Conservation (phyloP, 2,113 vertebrate genomes). For the Leucopternis melanops region DNA sequence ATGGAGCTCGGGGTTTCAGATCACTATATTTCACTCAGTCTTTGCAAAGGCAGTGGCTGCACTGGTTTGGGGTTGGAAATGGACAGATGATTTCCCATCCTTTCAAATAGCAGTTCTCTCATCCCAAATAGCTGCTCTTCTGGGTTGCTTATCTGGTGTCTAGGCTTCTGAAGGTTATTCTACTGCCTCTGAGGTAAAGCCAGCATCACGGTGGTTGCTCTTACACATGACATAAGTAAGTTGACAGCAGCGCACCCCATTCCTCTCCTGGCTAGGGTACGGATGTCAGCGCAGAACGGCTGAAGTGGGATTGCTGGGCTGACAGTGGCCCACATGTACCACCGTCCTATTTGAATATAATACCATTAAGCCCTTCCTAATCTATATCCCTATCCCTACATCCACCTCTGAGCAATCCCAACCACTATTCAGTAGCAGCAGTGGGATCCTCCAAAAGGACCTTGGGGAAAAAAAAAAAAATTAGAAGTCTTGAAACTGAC, state of each 20-base stretch:
- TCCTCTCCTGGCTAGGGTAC: rapidly evolving
- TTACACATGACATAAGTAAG: rapidly evolving
- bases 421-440: background rate
- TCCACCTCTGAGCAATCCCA: background rate
- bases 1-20: background rate
- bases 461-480: background rate
- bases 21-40: background rate
- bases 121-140: background rate
- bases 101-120: background rate
- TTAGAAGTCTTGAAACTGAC: background rate
- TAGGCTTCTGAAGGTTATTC: background rate
- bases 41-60: background rate
- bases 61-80: background rate
- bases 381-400: background rate
- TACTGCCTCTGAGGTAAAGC: background rate
- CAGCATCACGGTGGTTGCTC: background rate
- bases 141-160: background rate
- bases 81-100: background rate
- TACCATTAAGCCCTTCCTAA: background rate
- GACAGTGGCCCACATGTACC: background rate
- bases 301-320: background rate
- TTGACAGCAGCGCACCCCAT: background rate
- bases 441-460: background rate
- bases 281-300: rapidly evolving
- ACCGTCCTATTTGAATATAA: background rate